Base-by-base conservation (phyloP, 2,113 vertebrate genomes). In the Tachysurus fulvidraco region DNA sequence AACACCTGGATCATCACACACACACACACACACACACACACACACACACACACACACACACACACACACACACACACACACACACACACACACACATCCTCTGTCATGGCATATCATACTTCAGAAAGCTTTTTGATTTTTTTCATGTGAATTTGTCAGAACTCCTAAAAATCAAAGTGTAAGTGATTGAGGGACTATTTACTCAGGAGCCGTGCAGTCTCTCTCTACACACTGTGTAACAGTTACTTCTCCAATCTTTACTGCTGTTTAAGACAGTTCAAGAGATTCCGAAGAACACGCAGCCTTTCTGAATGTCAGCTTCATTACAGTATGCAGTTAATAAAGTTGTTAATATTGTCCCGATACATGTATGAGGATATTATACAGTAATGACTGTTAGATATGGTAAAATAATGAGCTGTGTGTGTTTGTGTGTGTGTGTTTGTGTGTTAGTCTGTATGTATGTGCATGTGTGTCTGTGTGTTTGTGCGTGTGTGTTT, bases 31-130 rank as follows among this genome's bases (percentile, higher is more conserved):
- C 71, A 74, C 21, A 50, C 21, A 5, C 73, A 77, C 23, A 28
- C 1, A 7, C 25, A 77, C 21, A 5, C 73, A 77, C 23, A 28
- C 1, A 7, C 25, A 77, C 50, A 78, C 76, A 78, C 25, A 54
- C 74, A 54, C 71, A 74, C 21, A 50, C 73, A 77, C 73, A 52
- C n/a, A 30, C 44, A 55, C 50, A 78, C 76, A 78, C 25, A 54
- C 74, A 54, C 71, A 74, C 21, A 50, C 21, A 5, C 73, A 77
- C 23, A 28, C 1, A 7, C 25, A 77, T 52, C 44, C 14, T 5
- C 12, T 7, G 30, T 23, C 54, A 60, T 13, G 79, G 10, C 30
- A 80, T n/a, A 16, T n/a, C 46, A 52, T 16, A 50, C 46, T 52
- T 77, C 46, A 77, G 11, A 74, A 12, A 46, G 21, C 71, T 74